Percentiles rank a stretch among this genome's conserved stretches.
These are phyloP conservation scores for Cavia porcellus DNA, from an alignment of 2,113 vertebrate species.

Conservation along the genomic window DNA sequence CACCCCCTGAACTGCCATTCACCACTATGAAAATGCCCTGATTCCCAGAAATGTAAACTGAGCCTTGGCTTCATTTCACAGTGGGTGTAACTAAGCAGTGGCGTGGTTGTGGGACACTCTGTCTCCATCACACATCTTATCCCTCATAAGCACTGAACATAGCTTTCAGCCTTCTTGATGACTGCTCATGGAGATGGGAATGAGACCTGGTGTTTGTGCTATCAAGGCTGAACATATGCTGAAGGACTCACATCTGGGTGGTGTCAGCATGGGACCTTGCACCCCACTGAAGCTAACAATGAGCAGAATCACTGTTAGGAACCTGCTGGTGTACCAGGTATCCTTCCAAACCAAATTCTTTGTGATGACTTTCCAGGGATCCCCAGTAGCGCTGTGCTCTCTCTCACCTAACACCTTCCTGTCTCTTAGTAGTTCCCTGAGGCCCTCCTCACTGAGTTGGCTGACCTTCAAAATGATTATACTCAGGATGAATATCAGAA, in stretches of 20 bases:
- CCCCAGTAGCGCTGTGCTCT: accelerated
- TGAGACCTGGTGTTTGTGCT: background rate
- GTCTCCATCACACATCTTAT: background rate
- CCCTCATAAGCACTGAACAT: too few relatives aligned
- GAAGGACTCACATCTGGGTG: background rate
- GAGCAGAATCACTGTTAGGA: background rate
- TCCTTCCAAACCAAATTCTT: background rate
- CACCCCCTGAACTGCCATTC: too few relatives aligned
- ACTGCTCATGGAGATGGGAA: too few relatives aligned
- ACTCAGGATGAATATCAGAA: too few relatives aligned
- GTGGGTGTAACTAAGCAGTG: background rate
- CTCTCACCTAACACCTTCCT: too few relatives aligned
- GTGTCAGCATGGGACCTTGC: background rate
- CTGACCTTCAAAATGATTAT: too few relatives aligned
- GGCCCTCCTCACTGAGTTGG: too few relatives aligned
- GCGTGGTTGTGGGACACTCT: background rate
- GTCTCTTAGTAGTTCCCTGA: too few relatives aligned
- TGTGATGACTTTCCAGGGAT: background rate
- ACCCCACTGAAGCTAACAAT: background rate
- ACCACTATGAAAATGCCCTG: background rate
- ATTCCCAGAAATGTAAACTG: background rate
- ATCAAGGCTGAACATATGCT: background rate
- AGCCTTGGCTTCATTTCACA: background rate
- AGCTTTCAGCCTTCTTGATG: too few relatives aligned
- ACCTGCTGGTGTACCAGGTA: background rate